Conservation (phyloP, 1,140 invertebrate species). For the Drosophila arawakana region DNA sequence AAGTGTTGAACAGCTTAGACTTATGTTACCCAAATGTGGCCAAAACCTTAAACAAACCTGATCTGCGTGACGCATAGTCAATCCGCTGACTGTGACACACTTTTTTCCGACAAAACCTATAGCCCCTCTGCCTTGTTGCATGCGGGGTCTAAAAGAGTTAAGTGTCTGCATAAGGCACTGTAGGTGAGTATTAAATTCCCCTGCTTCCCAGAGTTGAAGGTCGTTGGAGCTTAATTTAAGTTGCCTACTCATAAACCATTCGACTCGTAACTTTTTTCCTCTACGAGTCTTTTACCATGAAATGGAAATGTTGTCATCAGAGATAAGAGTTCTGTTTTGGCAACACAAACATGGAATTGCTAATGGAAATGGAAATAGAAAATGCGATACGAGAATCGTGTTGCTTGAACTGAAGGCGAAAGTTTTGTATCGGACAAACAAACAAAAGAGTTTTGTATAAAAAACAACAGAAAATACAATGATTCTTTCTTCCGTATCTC, state of each 20-base stretch:
- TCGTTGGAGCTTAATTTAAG: slow-evolving; percentile 12
- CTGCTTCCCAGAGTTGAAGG: slow-evolving; percentile 1
- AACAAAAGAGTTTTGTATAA: slow-evolving; percentile 1
- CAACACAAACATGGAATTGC: slow-evolving; percentile 14
- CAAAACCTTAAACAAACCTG: too few species aligned
- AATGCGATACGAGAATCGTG: slow-evolving; percentile 20
- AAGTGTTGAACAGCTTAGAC: too few species aligned
- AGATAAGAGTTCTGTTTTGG: slow-evolving; percentile 51
- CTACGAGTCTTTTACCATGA: slow-evolving; percentile 4
- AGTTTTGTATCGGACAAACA: slow-evolving; percentile 2
- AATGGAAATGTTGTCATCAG: slow-evolving; percentile 39
- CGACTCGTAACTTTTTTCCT: not conserved
- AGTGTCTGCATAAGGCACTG: too few species aligned
- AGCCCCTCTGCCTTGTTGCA: too few species aligned
- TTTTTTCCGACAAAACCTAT: too few species aligned
- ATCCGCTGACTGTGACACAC: too few species aligned
- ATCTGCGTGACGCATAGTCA: too few species aligned
- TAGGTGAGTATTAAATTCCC: not conserved
- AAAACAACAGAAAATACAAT: slow-evolving; percentile 9
- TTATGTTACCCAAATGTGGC: too few species aligned
- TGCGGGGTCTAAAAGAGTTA: too few species aligned
- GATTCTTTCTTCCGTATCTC: slow-evolving; percentile 38
- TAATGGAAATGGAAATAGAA: slow-evolving; percentile 6
- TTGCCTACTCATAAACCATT: slow-evolving; percentile 23
- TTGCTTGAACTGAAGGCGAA: slow-evolving; percentile 35